phyloP scores from a whole-genome alignment of 2,888 invertebrate species.

The Arrhopalites spinosus region DNA sequence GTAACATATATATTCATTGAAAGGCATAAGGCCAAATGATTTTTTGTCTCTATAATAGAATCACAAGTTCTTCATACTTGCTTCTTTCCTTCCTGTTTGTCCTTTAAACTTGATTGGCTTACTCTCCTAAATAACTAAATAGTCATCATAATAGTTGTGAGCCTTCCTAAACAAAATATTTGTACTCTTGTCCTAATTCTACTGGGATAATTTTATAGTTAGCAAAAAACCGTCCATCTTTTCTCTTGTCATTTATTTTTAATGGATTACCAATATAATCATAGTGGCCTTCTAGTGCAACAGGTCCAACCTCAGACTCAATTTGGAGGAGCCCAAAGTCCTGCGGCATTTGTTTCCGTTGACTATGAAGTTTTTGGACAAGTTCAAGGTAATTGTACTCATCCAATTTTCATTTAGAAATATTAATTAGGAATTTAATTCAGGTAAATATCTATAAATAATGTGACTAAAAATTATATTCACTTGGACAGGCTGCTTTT shows the following conservation, averaged over 20 bases:
- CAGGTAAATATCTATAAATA: neutral
- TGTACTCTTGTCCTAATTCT: neutral
- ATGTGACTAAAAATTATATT: neutral
- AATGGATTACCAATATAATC: neutral
- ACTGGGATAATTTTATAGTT: neutral
- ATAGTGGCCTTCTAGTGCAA: neutral
- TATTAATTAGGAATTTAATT: neutral
- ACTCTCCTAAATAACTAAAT: too few species aligned
- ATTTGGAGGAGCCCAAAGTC: neutral
- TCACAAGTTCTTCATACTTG: too few species aligned
- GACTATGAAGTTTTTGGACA: conserved; percentile 90
- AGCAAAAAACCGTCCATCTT: too few species aligned
- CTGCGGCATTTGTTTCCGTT: conserved; percentile 68
- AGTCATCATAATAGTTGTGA: too few species aligned
- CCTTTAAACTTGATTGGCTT: too few species aligned
- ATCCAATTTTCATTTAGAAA: neutral
- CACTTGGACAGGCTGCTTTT: conserved; percentile 73
- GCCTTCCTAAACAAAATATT: too few species aligned
- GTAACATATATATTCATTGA: too few species aligned
- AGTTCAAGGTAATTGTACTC: conserved; percentile 75
- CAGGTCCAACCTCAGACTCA: neutral
- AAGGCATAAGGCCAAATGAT: too few species aligned
- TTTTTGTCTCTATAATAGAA: too few species aligned
- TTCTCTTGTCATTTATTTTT: too few species aligned
- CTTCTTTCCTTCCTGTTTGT: too few species aligned